Percentiles rank a stretch among this genome's conserved stretches.
Conservation (phyloP, 2,797 vertebrate genomes). For the Platalea minor region DNA sequence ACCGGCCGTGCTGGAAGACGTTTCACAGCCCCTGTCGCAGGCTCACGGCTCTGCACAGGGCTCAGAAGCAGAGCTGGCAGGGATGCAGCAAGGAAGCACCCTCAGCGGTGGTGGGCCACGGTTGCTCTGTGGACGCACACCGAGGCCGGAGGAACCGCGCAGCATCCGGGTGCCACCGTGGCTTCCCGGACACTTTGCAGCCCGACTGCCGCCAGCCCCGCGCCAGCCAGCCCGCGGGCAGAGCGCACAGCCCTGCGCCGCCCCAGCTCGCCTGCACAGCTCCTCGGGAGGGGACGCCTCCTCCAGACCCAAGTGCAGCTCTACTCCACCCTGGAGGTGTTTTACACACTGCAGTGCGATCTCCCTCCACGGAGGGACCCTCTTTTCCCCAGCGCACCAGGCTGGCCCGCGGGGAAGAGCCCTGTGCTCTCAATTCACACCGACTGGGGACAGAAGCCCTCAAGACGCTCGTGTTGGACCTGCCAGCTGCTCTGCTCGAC, state of each 20-base stretch:
- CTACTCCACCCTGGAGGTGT: background rate
- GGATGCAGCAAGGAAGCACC: background rate
- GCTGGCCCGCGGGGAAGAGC: background rate
- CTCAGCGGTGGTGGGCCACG: no score
- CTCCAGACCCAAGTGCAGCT: background rate
- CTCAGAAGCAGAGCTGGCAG: background rate
- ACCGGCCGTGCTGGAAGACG: fast-evolving
- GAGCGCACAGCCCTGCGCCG: background rate
- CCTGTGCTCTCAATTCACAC: background rate
- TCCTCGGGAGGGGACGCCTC: background rate
- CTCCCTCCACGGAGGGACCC: background rate
- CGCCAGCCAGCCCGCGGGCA: background rate
- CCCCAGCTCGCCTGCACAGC: background rate
- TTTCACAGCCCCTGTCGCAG: background rate
- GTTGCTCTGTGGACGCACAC: background rate
- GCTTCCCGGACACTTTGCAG: background rate
- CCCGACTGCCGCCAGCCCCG: background rate
- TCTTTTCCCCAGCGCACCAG: background rate
- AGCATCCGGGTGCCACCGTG: background rate
- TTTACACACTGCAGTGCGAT: background rate
- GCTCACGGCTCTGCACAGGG: background rate
- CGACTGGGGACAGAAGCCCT: background rate
- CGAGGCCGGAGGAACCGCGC: fast-evolving
- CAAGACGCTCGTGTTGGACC: background rate
- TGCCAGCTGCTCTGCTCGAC: background rate